These are phyloP conservation scores for Anoplophora glabripennis DNA, from an alignment of 1,140 invertebrate species.

Conservation along the genomic window DNA sequence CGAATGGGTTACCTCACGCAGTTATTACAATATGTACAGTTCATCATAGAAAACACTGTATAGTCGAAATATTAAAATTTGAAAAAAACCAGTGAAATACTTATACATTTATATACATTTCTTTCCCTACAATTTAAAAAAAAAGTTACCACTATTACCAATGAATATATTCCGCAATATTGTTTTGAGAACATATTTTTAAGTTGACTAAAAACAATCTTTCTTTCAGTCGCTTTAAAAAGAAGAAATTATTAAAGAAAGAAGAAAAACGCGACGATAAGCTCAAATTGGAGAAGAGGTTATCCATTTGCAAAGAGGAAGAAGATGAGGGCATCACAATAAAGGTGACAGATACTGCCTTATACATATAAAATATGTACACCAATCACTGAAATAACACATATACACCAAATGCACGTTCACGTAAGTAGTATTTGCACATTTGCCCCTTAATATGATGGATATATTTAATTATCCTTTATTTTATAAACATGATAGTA, in stretches of 20 bases:
- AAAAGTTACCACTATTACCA: not conserved
- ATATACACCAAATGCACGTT: not conserved
- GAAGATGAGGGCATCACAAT: constrained; percentile 54
- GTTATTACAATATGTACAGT: too few relatives aligned
- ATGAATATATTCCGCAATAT: not conserved
- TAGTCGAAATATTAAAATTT: constrained; percentile 3
- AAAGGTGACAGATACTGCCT: constrained; percentile 53
- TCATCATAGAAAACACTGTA: not conserved
- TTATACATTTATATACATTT: not conserved
- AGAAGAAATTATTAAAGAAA: constrained; percentile 55
- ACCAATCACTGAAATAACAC: not conserved
- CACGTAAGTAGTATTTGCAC: not conserved
- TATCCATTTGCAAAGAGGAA: constrained; percentile 61
- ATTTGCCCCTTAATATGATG: too few relatives aligned
- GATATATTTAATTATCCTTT: too few relatives aligned
- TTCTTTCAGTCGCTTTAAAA: constrained; percentile 40
- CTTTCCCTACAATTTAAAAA: not conserved
- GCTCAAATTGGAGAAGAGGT: constrained; percentile 49
- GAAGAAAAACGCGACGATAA: constrained; percentile 58
- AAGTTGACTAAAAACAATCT: constrained; percentile 2
- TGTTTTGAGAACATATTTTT: constrained; percentile 11
- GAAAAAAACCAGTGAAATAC: not conserved
- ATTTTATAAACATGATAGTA: too few relatives aligned
- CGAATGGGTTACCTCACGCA: too few relatives aligned
- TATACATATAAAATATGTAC: constrained; percentile 33